Percentiles rank a stretch among this genome's conserved stretches.
Conservation (phyloP, 2,888 invertebrate genomes). For the Myopa tessellatipennis region DNA sequence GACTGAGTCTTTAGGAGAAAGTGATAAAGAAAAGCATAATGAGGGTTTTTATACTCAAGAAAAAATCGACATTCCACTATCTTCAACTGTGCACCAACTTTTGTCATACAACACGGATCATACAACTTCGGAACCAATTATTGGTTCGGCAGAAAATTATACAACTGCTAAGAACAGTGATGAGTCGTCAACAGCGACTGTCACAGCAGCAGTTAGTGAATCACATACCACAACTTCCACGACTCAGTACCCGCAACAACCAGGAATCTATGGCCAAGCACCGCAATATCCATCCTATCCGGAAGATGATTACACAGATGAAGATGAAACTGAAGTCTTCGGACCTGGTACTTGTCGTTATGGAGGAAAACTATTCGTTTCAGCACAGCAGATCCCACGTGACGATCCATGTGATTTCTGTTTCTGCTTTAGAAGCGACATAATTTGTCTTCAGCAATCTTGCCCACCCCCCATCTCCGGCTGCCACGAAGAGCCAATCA, state of each 20-base stretch:
- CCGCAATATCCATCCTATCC: conserved; percentile 64
- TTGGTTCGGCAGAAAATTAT: background rate
- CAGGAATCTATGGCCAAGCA: conserved; percentile 56
- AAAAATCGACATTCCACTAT: conserved; percentile 46
- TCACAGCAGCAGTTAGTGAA: conserved; percentile 47
- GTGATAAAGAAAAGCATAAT: conserved; percentile 37
- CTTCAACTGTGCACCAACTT: conserved; percentile 58
- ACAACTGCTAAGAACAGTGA: conserved; percentile 19
- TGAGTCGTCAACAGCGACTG: conserved; percentile 38
- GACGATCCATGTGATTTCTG: conserved; percentile 97
- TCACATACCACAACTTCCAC: conserved; percentile 48
- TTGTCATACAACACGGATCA: conserved; percentile 52
- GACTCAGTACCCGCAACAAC: conserved; percentile 56
- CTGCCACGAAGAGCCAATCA: conserved; percentile 91
- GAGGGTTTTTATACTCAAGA: conserved; percentile 14
- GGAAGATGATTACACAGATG: conserved; percentile 75
- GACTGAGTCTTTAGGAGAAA: conserved; percentile 41
- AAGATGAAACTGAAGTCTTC: conserved; percentile 80
- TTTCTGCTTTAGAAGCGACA: conserved; percentile 96
- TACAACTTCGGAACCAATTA: conserved; percentile 29
- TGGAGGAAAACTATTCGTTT: conserved; percentile 91
- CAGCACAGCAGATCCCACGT: conserved; percentile 93
- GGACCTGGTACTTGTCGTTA: conserved; percentile 93
- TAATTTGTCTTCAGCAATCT: conserved; percentile 94
- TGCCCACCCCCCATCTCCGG: conserved; percentile 94